phyloP scores from a whole-genome alignment of 1,140 invertebrate genomes.

The Wiebesia pumilae region DNA sequence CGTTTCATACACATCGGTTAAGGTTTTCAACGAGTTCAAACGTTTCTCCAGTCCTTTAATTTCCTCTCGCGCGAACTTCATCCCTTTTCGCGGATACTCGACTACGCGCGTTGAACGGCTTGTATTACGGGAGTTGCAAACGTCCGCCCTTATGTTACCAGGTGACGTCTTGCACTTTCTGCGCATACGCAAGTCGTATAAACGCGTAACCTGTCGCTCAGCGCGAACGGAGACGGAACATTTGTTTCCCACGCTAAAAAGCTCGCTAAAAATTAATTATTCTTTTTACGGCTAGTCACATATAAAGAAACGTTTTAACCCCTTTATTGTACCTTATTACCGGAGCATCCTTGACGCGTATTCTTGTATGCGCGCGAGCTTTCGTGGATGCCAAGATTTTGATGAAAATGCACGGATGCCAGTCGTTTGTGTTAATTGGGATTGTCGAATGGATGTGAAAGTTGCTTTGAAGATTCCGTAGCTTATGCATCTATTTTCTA shows the following conservation, averaged over 20 bases:
- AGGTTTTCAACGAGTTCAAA: not conserved
- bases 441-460: not conserved
- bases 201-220: not conserved
- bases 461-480: not conserved
- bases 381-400: not conserved
- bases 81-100: not conserved
- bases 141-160: not conserved
- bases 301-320: not conserved
- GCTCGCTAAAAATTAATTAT: not conserved
- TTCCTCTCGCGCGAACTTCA: not conserved
- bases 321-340: not conserved
- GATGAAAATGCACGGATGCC: not conserved
- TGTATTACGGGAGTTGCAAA: not conserved
- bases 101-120: not conserved
- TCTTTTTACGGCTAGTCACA: not conserved
- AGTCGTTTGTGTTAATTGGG: slow-evolving; percentile 9
- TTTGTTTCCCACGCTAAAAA: not conserved
- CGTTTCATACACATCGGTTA: not conserved
- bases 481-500: slow-evolving; percentile 4
- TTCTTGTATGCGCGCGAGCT: not conserved
- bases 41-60: too few species aligned
- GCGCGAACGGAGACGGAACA: not conserved
- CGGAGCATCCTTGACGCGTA: not conserved
- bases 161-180: not conserved
- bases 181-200: too few species aligned